These are phyloP conservation scores for Chloropsis cyanopogon DNA, from an alignment of 2,113 vertebrate species.

Conservation along the genomic window DNA sequence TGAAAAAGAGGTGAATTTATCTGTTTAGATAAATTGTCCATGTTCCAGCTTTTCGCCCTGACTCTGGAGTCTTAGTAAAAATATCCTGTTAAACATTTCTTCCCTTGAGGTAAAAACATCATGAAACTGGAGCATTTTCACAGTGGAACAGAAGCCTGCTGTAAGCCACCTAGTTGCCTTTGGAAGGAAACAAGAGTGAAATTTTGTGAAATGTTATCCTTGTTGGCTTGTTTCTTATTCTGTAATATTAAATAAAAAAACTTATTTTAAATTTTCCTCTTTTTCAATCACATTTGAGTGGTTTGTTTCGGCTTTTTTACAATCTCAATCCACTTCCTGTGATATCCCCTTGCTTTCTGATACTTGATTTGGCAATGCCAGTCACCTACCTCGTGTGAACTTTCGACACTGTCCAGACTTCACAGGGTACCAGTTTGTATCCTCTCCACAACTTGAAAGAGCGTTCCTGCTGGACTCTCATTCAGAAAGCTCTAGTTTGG, in stretches of 20 bases:
- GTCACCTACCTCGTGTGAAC: accelerated
- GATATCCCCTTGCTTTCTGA: background rate
- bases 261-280: background rate
- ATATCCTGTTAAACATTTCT: background rate
- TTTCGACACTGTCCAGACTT: background rate
- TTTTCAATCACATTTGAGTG: background rate
- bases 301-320: background rate
- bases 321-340: background rate
- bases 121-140: background rate
- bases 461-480: background rate
- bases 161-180: background rate
- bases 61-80: background rate
- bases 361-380: background rate
- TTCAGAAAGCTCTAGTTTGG: background rate
- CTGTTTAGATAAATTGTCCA: background rate
- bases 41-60: background rate
- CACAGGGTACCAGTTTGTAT: background rate
- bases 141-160: background rate
- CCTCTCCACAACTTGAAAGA: background rate
- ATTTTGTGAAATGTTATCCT: background rate
- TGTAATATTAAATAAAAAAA: background rate
- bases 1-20: background rate
- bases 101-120: background rate
- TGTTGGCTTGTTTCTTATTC: background rate
- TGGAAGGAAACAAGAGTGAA: background rate